A percentile compares a stretch with the other conserved stretches of the same genome.
Conservation (phyloP, 1,140 invertebrate genomes). For the Lepidurus couesii region DNA sequence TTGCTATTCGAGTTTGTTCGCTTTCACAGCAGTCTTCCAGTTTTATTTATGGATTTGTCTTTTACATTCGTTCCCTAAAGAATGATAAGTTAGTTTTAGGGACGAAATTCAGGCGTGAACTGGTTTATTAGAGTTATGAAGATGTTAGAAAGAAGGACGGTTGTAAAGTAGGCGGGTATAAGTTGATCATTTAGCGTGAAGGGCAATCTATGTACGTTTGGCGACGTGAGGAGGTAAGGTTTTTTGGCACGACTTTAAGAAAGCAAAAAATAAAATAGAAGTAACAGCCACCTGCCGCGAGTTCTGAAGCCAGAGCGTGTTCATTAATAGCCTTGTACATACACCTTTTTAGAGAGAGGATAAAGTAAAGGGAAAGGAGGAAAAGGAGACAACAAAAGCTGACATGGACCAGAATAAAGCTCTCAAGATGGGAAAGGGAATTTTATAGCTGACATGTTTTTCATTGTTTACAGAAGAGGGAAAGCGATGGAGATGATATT, state of each 20-base stretch:
- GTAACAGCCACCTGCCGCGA: slow-evolving; percentile 11
- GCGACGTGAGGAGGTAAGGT: neutral
- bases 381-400: neutral
- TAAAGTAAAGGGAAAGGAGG: neutral
- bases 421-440: neutral
- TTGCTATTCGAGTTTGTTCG: too few species aligned
- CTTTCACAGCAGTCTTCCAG: too few species aligned
- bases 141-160: neutral
- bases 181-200: neutral
- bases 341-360: slow-evolving; percentile 5
- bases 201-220: neutral
- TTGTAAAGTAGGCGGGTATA: neutral
- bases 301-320: neutral
- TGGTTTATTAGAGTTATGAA: neutral
- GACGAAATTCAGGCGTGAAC: neutral
- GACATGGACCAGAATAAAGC: neutral
- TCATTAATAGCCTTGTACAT: slow-evolving; percentile 10
- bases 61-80: too few species aligned
- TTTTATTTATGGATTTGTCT: too few species aligned
- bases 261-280: neutral
- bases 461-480: slow-evolving; percentile 11
- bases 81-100: neutral
- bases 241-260: neutral
- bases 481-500: slow-evolving; percentile 7
- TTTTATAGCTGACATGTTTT: slow-evolving; percentile 18